Evolutionary conservation across 2,113 vertebrate species (phyloP).

Genomic region (Hemichromis elongatus): DNA sequence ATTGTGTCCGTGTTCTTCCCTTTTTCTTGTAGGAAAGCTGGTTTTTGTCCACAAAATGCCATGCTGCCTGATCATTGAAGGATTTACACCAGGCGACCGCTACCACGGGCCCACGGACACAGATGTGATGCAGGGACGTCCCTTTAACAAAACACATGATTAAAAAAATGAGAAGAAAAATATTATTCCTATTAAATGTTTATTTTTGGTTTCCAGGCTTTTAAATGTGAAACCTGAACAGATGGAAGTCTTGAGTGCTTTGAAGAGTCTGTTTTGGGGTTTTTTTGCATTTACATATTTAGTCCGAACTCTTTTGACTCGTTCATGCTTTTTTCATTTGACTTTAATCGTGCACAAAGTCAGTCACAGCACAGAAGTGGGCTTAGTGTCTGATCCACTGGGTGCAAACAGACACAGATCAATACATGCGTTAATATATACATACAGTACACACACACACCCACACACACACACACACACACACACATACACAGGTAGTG

Average conservation of each 20-base stretch:
- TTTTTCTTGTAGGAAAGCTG: neutral
- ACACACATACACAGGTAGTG: neutral
- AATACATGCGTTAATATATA: neutral
- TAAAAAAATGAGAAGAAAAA: too few relatives aligned
- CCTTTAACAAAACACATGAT: too few relatives aligned
- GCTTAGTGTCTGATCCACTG: neutral
- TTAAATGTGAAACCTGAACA: too few relatives aligned
- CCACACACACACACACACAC: too few relatives aligned
- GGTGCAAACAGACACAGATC: fast-evolving
- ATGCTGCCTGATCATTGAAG: neutral
- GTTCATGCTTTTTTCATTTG: neutral
- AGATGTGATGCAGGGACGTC: neutral
- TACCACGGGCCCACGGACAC: neutral
- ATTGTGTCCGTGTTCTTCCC: neutral
- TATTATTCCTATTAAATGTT: too few relatives aligned
- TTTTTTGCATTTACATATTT: neutral
- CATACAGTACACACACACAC: too few relatives aligned
- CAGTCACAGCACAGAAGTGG: neutral
- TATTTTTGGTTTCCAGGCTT: too few relatives aligned
- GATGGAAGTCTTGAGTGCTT: neutral
- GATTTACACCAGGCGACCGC: neutral
- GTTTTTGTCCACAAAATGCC: neutral
- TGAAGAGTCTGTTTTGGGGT: neutral
- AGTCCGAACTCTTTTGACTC: neutral
- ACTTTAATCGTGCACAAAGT: neutral